These are phyloP conservation scores for Vultur gryphus DNA, from an alignment of 2,797 vertebrate genomes.

Conservation along the genomic window DNA sequence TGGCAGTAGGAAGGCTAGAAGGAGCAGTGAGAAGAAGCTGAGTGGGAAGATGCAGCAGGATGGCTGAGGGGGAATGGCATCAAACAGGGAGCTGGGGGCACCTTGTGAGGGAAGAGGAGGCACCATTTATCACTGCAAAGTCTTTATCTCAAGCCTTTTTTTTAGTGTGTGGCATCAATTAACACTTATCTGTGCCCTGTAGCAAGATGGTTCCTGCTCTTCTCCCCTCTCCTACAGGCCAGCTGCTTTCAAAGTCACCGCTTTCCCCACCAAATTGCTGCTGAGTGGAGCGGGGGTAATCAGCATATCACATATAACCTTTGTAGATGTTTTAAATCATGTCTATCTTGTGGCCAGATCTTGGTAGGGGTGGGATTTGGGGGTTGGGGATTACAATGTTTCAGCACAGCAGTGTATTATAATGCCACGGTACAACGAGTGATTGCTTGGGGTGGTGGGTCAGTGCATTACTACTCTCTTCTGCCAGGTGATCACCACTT, in stretches of 20 bases:
- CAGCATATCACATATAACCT: not conserved
- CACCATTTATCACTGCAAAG: not conserved
- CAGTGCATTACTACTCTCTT: not conserved
- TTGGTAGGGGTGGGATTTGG: not conserved
- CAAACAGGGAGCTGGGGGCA: not conserved
- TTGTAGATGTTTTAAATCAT: not conserved
- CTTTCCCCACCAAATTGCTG: not conserved
- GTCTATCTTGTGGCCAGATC: not conserved
- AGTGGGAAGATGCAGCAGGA: not conserved
- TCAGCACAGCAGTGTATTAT: not conserved
- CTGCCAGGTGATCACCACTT: not conserved
- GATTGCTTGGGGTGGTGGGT: not conserved
- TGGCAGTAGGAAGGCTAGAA: not conserved
- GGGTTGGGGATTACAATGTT: accelerated
- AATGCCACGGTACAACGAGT: not conserved
- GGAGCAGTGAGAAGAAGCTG: not conserved
- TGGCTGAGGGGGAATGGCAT: not conserved
- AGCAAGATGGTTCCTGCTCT: not conserved
- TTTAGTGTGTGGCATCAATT: not conserved
- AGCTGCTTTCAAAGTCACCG: not conserved
- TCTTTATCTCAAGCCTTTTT: not conserved
- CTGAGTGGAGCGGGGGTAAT: not conserved
- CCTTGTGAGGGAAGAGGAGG: not conserved
- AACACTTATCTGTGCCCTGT: not conserved
- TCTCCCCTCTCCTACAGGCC: not conserved